Conservation (phyloP, 2,797 vertebrate genomes). For the Pelochelys cantorii region DNA sequence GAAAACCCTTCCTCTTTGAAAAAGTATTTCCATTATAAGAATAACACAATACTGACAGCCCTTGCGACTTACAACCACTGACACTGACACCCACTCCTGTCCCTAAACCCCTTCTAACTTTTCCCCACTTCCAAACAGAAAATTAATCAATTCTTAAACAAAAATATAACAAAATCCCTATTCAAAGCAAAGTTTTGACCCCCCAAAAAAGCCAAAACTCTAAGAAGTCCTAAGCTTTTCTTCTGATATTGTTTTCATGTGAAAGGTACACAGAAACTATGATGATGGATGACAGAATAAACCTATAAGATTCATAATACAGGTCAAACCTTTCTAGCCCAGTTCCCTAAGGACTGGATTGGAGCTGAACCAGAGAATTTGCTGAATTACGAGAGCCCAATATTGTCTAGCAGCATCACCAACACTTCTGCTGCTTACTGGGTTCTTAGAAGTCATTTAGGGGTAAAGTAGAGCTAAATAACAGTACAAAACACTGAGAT, state of each 20-base stretch:
- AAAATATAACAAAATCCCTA: neutral
- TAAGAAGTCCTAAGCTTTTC: neutral
- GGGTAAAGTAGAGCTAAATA: too few species aligned
- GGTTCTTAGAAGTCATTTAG: too few species aligned
- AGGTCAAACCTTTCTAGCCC: too few species aligned
- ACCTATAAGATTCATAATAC: neutral
- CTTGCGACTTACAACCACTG: neutral
- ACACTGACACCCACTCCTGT: neutral
- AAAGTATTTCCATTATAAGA: neutral
- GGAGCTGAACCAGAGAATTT: too few species aligned
- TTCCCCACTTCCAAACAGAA: neutral
- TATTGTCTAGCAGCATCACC: too few species aligned
- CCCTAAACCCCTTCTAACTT: neutral
- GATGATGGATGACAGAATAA: neutral
- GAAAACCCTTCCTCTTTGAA: neutral
- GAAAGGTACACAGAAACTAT: neutral
- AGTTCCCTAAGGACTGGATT: too few species aligned
- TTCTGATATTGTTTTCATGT: neutral
- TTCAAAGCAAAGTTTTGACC: neutral
- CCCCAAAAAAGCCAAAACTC: neutral
- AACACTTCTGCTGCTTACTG: too few species aligned
- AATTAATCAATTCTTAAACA: too few species aligned
- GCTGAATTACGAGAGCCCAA: too few species aligned
- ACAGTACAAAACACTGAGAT: too few species aligned
- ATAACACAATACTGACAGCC: neutral